phyloP scores from a whole-genome alignment of 1,140 invertebrate species.

The Atta cephalotes region DNA sequence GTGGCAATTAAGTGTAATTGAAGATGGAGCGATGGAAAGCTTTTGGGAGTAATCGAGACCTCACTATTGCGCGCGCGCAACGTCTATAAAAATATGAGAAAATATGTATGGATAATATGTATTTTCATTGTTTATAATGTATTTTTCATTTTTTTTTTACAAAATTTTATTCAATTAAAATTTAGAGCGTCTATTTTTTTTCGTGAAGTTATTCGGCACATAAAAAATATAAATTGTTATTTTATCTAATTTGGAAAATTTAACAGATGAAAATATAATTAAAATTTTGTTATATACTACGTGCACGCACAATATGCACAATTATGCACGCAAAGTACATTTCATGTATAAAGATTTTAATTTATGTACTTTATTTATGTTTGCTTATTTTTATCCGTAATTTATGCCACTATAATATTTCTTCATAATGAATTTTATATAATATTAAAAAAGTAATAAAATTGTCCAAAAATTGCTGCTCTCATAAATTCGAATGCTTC shows the following conservation, averaged over 20 bases:
- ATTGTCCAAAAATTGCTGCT: background rate
- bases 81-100: slow-evolving; percentile 24
- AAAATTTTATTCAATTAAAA: background rate
- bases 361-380: background rate
- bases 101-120: slow-evolving; percentile 1
- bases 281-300: slow-evolving; percentile 5
- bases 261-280: background rate
- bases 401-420: background rate
- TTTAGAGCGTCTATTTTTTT: background rate
- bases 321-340: background rate
- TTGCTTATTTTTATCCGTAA: background rate
- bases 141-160: background rate
- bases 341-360: slow-evolving; percentile 11
- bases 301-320: background rate
- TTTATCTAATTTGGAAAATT: slow-evolving; percentile 3
- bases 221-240: background rate
- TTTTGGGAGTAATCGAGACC: slow-evolving; percentile 57
- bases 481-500: background rate
- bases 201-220: background rate
- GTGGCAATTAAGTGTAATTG: slow-evolving; percentile 61
- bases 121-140: no score
- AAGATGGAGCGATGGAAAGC: slow-evolving; percentile 53
- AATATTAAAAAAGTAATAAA: slow-evolving; percentile 28
- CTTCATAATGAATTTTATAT: background rate
- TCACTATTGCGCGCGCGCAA: background rate